Evolutionary conservation across 2,888 invertebrate species (phyloP).

Genomic region (Drymonia ruficornis): DNA sequence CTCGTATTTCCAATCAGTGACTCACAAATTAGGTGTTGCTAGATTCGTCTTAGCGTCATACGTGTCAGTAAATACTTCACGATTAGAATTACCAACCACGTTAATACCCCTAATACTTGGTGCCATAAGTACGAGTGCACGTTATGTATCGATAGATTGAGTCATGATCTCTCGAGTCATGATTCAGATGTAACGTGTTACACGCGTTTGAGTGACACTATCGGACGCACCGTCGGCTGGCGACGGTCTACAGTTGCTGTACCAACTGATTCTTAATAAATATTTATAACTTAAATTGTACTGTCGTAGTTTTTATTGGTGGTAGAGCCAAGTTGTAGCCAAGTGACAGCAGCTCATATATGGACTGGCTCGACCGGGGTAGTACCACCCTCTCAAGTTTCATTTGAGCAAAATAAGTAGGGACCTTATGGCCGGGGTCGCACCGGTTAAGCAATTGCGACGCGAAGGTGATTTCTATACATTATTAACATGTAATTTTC

Average conservation of each 20-base stretch:
- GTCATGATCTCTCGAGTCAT: slow-evolving; percentile 43
- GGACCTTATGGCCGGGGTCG: too few relatives aligned
- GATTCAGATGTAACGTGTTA: slow-evolving; percentile 42
- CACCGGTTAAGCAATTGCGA: too few relatives aligned
- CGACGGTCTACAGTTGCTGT: slow-evolving; percentile 10
- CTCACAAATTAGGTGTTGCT: slow-evolving; percentile 8
- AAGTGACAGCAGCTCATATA: too few relatives aligned
- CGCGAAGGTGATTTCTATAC: too few relatives aligned
- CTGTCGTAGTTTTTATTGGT: not conserved
- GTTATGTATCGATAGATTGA: slow-evolving; percentile 38
- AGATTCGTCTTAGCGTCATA: slow-evolving; percentile 7
- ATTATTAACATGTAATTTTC: too few relatives aligned
- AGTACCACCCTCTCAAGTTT: too few relatives aligned
- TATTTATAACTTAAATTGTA: slow-evolving; percentile 10
- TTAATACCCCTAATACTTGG: slow-evolving; percentile 34
- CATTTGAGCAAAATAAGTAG: too few relatives aligned
- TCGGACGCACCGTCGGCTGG: slow-evolving; percentile 37
- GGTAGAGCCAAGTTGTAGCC: too few relatives aligned
- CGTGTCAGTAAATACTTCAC: slow-evolving; percentile 2
- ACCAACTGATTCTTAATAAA: slow-evolving; percentile 24
- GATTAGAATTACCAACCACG: slow-evolving; percentile 11
- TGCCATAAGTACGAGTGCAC: slow-evolving; percentile 7
- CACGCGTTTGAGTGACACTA: slow-evolving; percentile 52
- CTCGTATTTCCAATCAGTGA: not conserved
- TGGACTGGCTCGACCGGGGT: too few relatives aligned